These are phyloP conservation scores for Acanthosepion lycidas DNA, from an alignment of 2,888 invertebrate genomes.

Conservation along the genomic window DNA sequence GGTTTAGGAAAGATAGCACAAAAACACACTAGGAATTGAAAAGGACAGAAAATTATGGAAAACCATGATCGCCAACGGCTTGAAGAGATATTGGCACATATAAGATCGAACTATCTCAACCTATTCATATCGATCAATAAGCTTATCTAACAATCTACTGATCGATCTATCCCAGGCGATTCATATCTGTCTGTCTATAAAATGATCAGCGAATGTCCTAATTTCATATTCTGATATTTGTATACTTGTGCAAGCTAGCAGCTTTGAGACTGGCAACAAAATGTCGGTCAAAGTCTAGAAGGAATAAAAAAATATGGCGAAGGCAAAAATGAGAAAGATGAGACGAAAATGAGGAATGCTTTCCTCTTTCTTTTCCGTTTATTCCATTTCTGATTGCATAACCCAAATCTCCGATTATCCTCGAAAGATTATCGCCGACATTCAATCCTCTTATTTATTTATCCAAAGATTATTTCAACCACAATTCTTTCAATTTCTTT, in stretches of 20 bases:
- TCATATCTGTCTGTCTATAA: too few relatives aligned
- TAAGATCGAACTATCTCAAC: neutral
- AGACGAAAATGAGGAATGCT: neutral
- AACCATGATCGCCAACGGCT: too few relatives aligned
- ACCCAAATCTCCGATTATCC: constrained; percentile 1
- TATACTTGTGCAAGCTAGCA: too few relatives aligned
- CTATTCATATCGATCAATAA: too few relatives aligned
- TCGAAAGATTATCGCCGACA: neutral
- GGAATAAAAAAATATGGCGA: neutral
- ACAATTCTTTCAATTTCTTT: neutral
- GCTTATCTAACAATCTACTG: too few relatives aligned
- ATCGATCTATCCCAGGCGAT: too few relatives aligned
- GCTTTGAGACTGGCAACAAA: neutral
- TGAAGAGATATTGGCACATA: too few relatives aligned
- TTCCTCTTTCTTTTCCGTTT: neutral
- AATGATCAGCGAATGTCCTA: too few relatives aligned
- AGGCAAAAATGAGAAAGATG: neutral
- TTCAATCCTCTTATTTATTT: neutral
- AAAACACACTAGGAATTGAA: too few relatives aligned
- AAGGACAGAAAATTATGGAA: too few relatives aligned
- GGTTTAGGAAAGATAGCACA: too few relatives aligned
- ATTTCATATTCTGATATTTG: too few relatives aligned
- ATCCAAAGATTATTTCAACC: neutral
- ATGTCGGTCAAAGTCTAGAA: neutral
- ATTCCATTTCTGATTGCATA: neutral